These are phyloP conservation scores for Sebastes cheni DNA, from an alignment of 2,797 vertebrate species.

Conservation along the genomic window DNA sequence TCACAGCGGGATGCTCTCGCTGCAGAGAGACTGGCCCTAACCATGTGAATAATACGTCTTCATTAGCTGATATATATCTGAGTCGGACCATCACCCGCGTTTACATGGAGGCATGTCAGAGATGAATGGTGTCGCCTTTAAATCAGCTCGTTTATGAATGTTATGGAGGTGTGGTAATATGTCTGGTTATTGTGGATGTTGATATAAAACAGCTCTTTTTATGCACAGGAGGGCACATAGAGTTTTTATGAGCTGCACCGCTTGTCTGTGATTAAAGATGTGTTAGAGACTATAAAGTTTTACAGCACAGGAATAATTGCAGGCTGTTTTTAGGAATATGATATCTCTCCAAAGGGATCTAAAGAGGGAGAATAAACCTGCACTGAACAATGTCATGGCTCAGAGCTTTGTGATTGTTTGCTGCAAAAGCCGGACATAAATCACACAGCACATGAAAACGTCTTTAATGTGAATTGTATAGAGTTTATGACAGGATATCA, in stretches of 20 bases:
- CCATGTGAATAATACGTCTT: slow-evolving; percentile 39
- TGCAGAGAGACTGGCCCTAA: slow-evolving; percentile 42
- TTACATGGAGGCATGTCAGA: background rate
- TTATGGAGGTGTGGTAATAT: slow-evolving; percentile 13
- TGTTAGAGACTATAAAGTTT: slow-evolving; percentile 68
- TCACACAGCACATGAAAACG: background rate
- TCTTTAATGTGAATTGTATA: background rate
- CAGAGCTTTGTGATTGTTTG: slow-evolving; percentile 34
- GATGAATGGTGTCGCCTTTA: slow-evolving; percentile 18
- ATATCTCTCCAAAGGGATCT: slow-evolving; percentile 49
- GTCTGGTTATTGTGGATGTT: slow-evolving; percentile 40
- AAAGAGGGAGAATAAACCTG: slow-evolving; percentile 19
- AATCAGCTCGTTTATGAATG: slow-evolving; percentile 46
- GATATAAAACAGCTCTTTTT: slow-evolving; percentile 52
- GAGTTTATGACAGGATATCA: background rate
- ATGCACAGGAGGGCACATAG: slow-evolving; percentile 31
- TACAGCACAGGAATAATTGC: slow-evolving; percentile 68
- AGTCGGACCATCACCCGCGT: slow-evolving; percentile 1
- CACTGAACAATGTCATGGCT: slow-evolving; percentile 15
- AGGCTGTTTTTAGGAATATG: slow-evolving; percentile 57
- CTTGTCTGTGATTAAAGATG: slow-evolving; percentile 69
- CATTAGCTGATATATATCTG: slow-evolving; percentile 41
- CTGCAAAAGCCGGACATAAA: slow-evolving; percentile 20
- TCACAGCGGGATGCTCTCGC: slow-evolving; percentile 30
- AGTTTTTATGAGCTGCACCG: slow-evolving; percentile 61